phyloP scores from a whole-genome alignment of 2,797 vertebrate species.

The Valencia hispanica region DNA sequence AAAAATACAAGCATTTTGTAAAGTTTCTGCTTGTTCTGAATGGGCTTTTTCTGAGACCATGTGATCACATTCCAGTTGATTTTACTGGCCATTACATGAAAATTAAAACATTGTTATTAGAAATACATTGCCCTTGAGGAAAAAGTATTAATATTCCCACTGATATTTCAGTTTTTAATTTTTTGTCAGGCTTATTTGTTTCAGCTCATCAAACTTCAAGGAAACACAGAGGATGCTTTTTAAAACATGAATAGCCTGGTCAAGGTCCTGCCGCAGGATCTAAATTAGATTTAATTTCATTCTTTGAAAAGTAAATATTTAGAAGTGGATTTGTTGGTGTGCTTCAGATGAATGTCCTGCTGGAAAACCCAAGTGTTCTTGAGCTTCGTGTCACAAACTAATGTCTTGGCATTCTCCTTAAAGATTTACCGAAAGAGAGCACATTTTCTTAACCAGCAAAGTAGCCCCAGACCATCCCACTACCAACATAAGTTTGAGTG shows the following conservation, averaged over 20 bases:
- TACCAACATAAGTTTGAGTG: too few relatives aligned
- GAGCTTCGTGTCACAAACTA: too few relatives aligned
- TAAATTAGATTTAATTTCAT: background rate
- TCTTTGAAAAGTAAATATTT: too few relatives aligned
- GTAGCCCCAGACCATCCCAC: too few relatives aligned
- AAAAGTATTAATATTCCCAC: too few relatives aligned
- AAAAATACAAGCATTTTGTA: background rate
- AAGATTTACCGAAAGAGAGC: too few relatives aligned
- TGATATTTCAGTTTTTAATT: background rate
- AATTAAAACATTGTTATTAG: too few relatives aligned
- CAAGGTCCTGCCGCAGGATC: background rate
- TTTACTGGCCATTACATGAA: background rate
- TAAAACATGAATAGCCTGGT: background rate
- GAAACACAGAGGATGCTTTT: background rate
- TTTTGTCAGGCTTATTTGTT: background rate
- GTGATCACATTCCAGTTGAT: background rate
- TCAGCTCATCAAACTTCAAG: background rate
- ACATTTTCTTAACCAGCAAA: too few relatives aligned
- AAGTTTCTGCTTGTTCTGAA: background rate
- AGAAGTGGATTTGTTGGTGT: too few relatives aligned
- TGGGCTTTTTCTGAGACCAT: background rate
- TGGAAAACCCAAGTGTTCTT: too few relatives aligned
- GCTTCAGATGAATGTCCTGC: too few relatives aligned
- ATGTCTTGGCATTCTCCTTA: too few relatives aligned
- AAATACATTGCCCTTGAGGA: background rate